Base-by-base conservation (phyloP, 2,113 vertebrate genomes). In the Mormyrus iriodes region DNA sequence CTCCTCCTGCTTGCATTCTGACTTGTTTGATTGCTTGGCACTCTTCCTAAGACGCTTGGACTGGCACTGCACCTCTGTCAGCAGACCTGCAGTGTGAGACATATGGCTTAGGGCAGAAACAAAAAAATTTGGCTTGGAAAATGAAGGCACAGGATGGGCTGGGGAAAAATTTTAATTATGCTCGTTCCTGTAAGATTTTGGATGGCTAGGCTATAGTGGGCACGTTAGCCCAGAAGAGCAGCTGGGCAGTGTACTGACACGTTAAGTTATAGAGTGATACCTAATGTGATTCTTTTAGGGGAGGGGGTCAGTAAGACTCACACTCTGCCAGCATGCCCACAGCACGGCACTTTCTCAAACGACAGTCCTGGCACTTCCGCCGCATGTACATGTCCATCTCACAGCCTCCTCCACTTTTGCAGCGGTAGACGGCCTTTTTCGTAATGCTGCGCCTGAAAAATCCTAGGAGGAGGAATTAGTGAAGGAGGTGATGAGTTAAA, bases 341-440 rank as follows among this genome's bases (percentile, higher is more conserved):
- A 8, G 98, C 97, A 35, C 96, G 97, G 91, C 97, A 99, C 91
- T 99, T 99, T 94, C 97, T 97, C 91, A 99, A 90, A 88, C 98
- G 97, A 91, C 97, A 99, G 93, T 97, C 97, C 91, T 98, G 98
- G 91, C 98, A 99, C 94, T 99, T 99, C 92, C 98, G 97, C 44
- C 97, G 93, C 98, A 98, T 99, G 93, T 99, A 99, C 97, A 98
- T 98, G 94, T 98, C 98, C 97, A 99, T 99, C 95, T 99, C 98
- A 89, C 98, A 98, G 89, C 97, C 93, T 0, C 98, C 97, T 0
- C 97, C 97, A 2, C 95, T 99, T 95, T 99, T 99, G 90, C 98
- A 99, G 89, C 95, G 96, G 89, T 98, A 99, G 51, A 97, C 97
- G 0, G 97, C 97, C 49, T 99, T 98, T 93, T 98, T 99, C 46